Base-by-base conservation (phyloP, 2,113 vertebrate species). In the Tenrec ecaudatus region DNA sequence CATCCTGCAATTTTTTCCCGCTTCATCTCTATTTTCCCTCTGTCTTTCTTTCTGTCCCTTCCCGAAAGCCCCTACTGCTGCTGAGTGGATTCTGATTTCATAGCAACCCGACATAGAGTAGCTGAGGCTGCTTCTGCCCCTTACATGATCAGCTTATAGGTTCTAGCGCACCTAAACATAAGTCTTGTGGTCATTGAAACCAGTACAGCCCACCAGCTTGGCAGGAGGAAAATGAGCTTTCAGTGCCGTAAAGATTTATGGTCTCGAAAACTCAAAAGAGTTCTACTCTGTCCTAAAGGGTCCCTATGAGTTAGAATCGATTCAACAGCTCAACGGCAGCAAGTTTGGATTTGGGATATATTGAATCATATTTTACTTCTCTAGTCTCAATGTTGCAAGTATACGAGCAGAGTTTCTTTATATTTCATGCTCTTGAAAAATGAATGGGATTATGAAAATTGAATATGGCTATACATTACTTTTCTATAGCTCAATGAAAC, bases 301-400 rank as follows among this genome's bases (percentile, higher is more conserved):
- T 53, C 58, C 4, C 14, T 20, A 60, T 25, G 60, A 19, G 17
- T 22, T 19, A 62, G 60, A 62, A 22, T 6, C 12, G 60, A 62
- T 25, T 22, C 60, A 62, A 62, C 60, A 62, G 60, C 12, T 62
- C 3, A 2, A 62, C 60, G 12, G 23, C 60, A 62, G 23, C 60
- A 62, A 62, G 47, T 62, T 19, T 62, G 12, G 23, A 62, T 62
- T 25, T 62, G 23, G 47, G 47, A 62, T 64, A 79, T 22, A 73
- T n/a, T 83, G 22, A 83, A 69, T 47, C 3, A 57, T 75, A 93
- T 83, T 93, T 75, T 83, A 94, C 89, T 93, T 81, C 60, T 79
- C 71, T 73, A 47, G 58, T 64, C 27, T 92, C 15, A n/a, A 82
- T 81, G 87, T 94, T 53, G 60, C 92, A 66, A 82, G 14, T 16